phyloP scores from a whole-genome alignment of 2,888 invertebrate genomes.

The Amblyjoppa proteus region DNA sequence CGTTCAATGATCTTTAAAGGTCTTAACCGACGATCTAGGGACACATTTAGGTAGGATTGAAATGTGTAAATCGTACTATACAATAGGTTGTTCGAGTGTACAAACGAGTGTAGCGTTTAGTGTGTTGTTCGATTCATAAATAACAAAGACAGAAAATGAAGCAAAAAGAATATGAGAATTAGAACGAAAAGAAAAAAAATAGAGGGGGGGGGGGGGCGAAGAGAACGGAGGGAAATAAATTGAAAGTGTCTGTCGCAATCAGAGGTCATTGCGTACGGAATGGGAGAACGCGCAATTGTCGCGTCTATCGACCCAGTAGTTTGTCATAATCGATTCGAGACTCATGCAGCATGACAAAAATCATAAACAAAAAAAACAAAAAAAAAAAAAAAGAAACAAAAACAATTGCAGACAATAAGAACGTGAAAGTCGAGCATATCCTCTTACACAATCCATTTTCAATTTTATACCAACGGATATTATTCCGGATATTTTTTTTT shows the following conservation, averaged over 20 bases:
- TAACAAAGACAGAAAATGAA: slow-evolving; percentile 35
- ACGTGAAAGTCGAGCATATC: slow-evolving; percentile 65
- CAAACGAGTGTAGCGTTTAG: slow-evolving; percentile 66
- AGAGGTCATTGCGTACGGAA: slow-evolving; percentile 62
- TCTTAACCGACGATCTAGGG: slow-evolving; percentile 48
- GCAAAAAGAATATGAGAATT: background rate
- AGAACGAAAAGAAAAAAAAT: background rate
- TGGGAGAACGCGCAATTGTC: slow-evolving; percentile 31
- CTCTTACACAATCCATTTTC: slow-evolving; percentile 1
- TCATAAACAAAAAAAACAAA: slow-evolving; percentile 49
- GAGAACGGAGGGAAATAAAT: slow-evolving; percentile 7
- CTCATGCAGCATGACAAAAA: slow-evolving; percentile 50
- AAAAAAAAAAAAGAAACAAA: slow-evolving; percentile 47
- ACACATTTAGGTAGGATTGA: slow-evolving; percentile 51
- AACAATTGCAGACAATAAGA: slow-evolving; percentile 66
- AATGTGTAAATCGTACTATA: slow-evolving; percentile 64
- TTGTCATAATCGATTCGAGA: slow-evolving; percentile 53
- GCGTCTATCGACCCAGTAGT: slow-evolving; percentile 38
- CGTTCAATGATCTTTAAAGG: slow-evolving; percentile 59
- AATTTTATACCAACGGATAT: background rate
- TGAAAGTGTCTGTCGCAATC: slow-evolving; percentile 56
- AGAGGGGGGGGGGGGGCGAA: background rate
- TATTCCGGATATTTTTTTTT: no score
- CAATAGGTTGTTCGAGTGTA: slow-evolving; percentile 68
- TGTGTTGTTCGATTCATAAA: slow-evolving; percentile 66